Percentiles rank a stretch among this genome's conserved stretches.
phyloP scores from a whole-genome alignment of 2,888 invertebrate genomes.

The Harpalus rubripes region DNA sequence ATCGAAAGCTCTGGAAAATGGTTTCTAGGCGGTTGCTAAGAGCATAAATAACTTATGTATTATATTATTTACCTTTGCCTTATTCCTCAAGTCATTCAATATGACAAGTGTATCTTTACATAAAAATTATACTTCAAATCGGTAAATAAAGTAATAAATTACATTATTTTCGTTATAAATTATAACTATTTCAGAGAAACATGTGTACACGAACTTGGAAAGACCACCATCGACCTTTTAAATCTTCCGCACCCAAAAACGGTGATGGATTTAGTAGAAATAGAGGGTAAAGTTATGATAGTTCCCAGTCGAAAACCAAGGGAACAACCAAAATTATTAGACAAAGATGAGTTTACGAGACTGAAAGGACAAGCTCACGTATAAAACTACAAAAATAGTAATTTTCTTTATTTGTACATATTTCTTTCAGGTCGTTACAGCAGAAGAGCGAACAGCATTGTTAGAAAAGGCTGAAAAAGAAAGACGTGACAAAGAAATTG shows the following conservation, averaged over 20 bases:
- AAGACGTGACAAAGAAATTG: slow-evolving; percentile 78
- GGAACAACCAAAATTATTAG: slow-evolving; percentile 81
- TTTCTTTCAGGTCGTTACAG: slow-evolving; percentile 74
- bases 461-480: slow-evolving; percentile 77
- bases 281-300: slow-evolving; percentile 73
- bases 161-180: neutral
- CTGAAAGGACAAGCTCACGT: slow-evolving; percentile 82
- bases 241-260: slow-evolving; percentile 53
- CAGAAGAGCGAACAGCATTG: slow-evolving; percentile 77
- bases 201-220: slow-evolving; percentile 42
- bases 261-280: slow-evolving; percentile 1
- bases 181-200: slow-evolving; percentile 31
- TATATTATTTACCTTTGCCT: neutral
- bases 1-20: neutral
- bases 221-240: slow-evolving; percentile 41
- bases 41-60: slow-evolving; percentile 52
- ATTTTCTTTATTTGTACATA: slow-evolving; percentile 3
- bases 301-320: slow-evolving; percentile 79
- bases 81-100: neutral
- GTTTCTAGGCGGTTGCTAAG: slow-evolving; percentile 42
- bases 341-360: slow-evolving; percentile 81
- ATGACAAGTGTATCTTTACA: slow-evolving; percentile 23
- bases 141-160: slow-evolving; percentile 27
- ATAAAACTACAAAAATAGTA: slow-evolving; percentile 60
- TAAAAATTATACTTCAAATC: slow-evolving; percentile 33